A percentile compares a stretch with the other conserved stretches of the same genome.
Conservation (phyloP, 1,140 invertebrate genomes). For the Anastrepha obliqua region DNA sequence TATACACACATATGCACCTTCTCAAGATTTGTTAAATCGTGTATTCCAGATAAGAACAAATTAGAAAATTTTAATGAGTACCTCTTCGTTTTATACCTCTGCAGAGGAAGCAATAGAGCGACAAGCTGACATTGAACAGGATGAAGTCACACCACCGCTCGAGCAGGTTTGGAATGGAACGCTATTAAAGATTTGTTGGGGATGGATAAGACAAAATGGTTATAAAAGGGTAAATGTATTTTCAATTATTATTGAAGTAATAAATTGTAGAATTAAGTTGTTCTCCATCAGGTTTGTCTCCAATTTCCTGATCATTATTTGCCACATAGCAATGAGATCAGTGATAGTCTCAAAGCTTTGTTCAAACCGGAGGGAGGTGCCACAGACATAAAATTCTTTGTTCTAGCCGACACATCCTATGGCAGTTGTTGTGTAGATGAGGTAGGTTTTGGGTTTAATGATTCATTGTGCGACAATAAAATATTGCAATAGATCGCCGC, state of each 20-base stretch:
- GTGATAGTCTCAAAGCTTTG: constrained; percentile 77
- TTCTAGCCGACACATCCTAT: constrained; percentile 94
- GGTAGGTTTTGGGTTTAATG: constrained; percentile 73
- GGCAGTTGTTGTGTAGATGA: constrained; percentile 97
- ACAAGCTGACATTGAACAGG: constrained; percentile 59
- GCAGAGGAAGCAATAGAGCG: constrained; percentile 61
- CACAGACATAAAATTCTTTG: constrained; percentile 81
- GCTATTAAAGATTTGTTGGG: constrained; percentile 77
- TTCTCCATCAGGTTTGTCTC: constrained; percentile 83
- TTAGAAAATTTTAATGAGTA: background rate
- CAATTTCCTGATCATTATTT: constrained; percentile 93
- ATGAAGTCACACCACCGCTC: constrained; percentile 57
- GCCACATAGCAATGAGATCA: constrained; percentile 81
- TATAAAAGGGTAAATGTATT: constrained; percentile 79
- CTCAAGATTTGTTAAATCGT: background rate
- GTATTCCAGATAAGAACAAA: background rate
- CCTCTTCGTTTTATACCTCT: background rate
- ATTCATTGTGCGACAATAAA: background rate
- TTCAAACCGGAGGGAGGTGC: background rate
- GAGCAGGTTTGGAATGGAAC: constrained; percentile 73
- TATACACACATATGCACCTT: background rate
- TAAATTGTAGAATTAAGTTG: constrained; percentile 45
- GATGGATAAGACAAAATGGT: constrained; percentile 82
- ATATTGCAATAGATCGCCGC: constrained; percentile 77
- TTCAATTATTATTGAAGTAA: constrained; percentile 55